phyloP scores from a whole-genome alignment of 2,797 vertebrate species.

The Acanthiza pusilla region DNA sequence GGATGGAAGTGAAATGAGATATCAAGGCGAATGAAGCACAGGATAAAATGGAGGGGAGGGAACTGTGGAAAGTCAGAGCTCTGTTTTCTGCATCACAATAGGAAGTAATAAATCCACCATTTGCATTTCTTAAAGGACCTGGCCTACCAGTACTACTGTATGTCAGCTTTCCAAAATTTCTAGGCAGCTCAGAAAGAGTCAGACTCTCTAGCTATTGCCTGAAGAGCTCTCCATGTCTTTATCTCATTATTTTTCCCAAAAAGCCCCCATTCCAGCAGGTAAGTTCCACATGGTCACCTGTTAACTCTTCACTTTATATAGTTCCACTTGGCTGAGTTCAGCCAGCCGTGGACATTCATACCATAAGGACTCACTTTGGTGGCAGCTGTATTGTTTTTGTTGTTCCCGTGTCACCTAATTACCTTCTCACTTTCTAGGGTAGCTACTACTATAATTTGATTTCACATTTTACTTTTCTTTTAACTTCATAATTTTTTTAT shows the following conservation, averaged over 20 bases:
- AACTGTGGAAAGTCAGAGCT: not conserved
- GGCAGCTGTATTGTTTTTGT: not conserved
- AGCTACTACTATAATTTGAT: not conserved
- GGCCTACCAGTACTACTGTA: not conserved
- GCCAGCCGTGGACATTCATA: not conserved
- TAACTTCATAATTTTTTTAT: not conserved
- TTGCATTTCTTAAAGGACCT: not conserved
- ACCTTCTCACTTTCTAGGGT: not conserved
- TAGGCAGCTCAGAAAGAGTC: not conserved
- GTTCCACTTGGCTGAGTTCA: not conserved
- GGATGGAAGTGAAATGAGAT: not conserved
- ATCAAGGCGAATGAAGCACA: not conserved
- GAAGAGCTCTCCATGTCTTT: not conserved
- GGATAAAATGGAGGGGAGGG: not conserved
- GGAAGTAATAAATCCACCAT: not conserved
- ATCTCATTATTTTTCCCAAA: not conserved
- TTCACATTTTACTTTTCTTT: not conserved
- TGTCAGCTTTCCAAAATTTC: not conserved
- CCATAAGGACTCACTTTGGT: not conserved
- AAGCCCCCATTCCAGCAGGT: accelerated
- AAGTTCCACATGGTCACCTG: not conserved
- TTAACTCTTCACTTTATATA: not conserved
- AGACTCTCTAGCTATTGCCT: not conserved
- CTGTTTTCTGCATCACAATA: not conserved
- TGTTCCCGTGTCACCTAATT: not conserved